A percentile compares a stretch with the other conserved stretches of the same genome.
phyloP scores from a whole-genome alignment of 2,113 vertebrate genomes.

The Calidris pygmaea region DNA sequence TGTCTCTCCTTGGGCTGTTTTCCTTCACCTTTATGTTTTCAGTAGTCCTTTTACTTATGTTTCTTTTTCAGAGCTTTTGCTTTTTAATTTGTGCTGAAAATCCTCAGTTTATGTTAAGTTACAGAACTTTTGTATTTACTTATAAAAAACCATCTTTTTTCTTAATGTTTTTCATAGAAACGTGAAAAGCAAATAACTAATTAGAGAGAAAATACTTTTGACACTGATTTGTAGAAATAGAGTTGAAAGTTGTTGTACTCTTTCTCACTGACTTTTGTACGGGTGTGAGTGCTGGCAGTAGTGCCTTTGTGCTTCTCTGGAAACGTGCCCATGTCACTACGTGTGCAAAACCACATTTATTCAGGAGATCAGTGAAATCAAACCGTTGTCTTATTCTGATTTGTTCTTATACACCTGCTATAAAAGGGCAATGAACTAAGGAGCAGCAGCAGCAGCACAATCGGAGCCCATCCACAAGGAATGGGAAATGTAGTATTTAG shows the following conservation, averaged over 20 bases:
- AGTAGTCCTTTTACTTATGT: not conserved
- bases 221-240: not conserved
- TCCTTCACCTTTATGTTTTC: not conserved
- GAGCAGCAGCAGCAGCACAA: not conserved
- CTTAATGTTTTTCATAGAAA: not conserved
- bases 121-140: not conserved
- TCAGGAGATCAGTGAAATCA: not conserved
- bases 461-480: not conserved
- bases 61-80: not conserved
- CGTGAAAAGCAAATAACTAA: not conserved
- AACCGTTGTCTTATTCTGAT: not conserved
- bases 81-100: not conserved
- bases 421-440: not conserved
- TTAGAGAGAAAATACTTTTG: not conserved
- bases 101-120: not conserved
- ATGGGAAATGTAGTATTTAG: not conserved
- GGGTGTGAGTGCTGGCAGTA: not conserved
- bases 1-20: not conserved
- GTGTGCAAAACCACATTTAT: not conserved
- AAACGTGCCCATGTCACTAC: not conserved
- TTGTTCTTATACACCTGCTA: not conserved
- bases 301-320: not conserved
- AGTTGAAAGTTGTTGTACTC: not conserved
- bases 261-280: not conserved
- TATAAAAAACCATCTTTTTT: not conserved